Evolutionary conservation across 1,140 invertebrate genomes (phyloP).

Genomic region (Atta colombica): DNA sequence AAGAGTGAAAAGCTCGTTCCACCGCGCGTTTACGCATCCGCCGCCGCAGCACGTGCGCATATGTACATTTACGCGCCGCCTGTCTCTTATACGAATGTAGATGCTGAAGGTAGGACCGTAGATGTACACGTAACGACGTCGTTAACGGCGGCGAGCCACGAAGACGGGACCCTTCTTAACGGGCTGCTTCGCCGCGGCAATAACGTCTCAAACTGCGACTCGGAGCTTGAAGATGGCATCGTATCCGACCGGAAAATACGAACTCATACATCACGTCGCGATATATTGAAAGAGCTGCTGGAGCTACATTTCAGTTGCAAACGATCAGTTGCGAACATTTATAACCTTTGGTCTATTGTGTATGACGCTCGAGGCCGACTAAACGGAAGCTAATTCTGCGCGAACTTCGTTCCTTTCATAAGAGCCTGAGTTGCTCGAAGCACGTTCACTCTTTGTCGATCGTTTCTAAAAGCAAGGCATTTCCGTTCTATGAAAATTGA

Average conservation of each 20-base stretch:
- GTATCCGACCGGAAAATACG: constrained; percentile 70
- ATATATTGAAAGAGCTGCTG: constrained; percentile 55
- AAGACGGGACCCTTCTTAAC: constrained; percentile 69
- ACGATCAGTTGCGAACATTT: constrained; percentile 3
- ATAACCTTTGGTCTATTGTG: constrained; percentile 28
- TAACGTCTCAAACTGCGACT: constrained; percentile 50
- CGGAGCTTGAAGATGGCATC: constrained; percentile 58
- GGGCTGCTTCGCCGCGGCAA: constrained; percentile 25
- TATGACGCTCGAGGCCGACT: background rate
- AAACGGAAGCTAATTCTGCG: constrained; percentile 21
- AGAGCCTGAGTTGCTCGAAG: background rate
- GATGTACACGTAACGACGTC: constrained; percentile 72
- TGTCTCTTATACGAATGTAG: constrained; percentile 48
- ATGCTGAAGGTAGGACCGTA: constrained; percentile 61
- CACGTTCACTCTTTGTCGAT: constrained; percentile 8
- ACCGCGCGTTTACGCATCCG: constrained; percentile 44
- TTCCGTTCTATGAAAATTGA: background rate
- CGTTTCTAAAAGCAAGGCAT: background rate
- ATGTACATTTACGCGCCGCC: constrained; percentile 21
- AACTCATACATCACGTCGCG: constrained; percentile 58
- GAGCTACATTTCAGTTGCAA: background rate
- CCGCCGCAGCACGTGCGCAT: constrained; percentile 49
- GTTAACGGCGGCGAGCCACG: constrained; percentile 72
- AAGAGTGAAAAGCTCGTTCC: constrained; percentile 49
- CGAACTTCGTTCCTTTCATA: constrained; percentile 1